Percentiles rank a stretch among this genome's conserved stretches.
phyloP scores from a whole-genome alignment of 2,113 vertebrate genomes.

The Corythornis madagascariensis region DNA sequence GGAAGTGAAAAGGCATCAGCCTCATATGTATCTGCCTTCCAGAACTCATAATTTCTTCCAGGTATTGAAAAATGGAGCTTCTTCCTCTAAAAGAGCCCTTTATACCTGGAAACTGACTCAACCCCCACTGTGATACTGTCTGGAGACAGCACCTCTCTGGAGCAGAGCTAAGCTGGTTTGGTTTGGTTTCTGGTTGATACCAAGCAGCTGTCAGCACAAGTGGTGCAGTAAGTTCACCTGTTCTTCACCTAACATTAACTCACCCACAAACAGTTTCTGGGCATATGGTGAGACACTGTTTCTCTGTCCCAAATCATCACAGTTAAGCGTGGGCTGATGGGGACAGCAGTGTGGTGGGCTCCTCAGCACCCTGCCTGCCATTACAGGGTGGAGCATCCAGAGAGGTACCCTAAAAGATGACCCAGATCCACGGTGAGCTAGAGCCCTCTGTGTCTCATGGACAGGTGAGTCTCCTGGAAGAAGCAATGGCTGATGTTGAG shows the following conservation, averaged over 20 bases:
- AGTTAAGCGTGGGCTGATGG: neutral
- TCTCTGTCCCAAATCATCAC: neutral
- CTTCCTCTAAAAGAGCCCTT: neutral
- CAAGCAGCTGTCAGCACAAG: neutral
- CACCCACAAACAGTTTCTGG: neutral
- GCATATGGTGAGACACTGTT: neutral
- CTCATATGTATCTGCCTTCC: neutral
- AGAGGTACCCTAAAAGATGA: neutral
- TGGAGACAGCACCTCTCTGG: neutral
- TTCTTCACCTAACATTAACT: neutral
- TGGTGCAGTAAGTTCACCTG: neutral
- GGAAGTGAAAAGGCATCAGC: neutral
- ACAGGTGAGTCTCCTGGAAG: neutral
- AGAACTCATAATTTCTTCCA: neutral
- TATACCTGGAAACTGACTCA: neutral
- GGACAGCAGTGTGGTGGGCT: neutral
- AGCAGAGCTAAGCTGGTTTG: neutral
- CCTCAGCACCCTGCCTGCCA: neutral
- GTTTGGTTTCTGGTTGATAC: neutral
- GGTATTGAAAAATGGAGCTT: neutral
- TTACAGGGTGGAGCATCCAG: neutral
- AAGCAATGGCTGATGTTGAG: neutral
- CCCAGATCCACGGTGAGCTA: neutral
- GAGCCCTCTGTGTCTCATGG: neutral
- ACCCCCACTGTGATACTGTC: fast-evolving